A percentile compares a stretch with the other conserved stretches of the same genome.
These are phyloP conservation scores for Lethenteron reissneri DNA, from an alignment of 2,113 vertebrate genomes.

Conservation along the genomic window DNA sequence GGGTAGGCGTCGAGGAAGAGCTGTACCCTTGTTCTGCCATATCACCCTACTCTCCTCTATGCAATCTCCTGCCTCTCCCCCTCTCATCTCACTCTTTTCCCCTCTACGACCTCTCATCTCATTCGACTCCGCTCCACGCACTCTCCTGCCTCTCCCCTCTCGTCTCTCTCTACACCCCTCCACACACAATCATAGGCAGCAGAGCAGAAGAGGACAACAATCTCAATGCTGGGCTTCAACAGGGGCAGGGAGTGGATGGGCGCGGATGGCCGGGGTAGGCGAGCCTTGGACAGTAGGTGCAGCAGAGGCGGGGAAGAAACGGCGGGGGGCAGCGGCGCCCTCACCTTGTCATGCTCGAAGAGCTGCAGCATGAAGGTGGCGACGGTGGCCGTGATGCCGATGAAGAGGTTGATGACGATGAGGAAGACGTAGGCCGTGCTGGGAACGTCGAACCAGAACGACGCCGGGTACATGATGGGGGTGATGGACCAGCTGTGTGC, in stretches of 20 bases:
- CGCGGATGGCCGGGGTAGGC: neutral
- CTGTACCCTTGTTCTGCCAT: no score
- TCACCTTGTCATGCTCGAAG: constrained; percentile 81
- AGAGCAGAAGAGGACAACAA: neutral
- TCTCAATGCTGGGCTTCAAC: neutral
- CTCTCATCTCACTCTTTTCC: no score
- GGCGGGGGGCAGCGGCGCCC: neutral
- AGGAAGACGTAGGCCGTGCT: constrained; percentile 88
- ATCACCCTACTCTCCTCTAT: no score
- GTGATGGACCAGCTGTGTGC: constrained; percentile 71
- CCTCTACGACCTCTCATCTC: no score
- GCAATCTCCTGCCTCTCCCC: no score
- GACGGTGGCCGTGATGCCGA: constrained; percentile 80
- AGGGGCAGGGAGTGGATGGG: neutral
- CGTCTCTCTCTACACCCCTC: no score
- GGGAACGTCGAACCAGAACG: constrained; percentile 94
- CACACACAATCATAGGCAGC: neutral
- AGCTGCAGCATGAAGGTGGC: constrained; percentile 86
- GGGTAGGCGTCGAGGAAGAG: no score
- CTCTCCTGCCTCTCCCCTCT: no score
- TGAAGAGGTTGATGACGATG: constrained; percentile 93
- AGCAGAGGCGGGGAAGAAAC: no score
- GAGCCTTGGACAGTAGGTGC: neutral
- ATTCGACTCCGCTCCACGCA: no score
- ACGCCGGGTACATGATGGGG: constrained; percentile 91